These are phyloP conservation scores for Falco columbarius DNA, from an alignment of 2,797 vertebrate species.

Conservation along the genomic window DNA sequence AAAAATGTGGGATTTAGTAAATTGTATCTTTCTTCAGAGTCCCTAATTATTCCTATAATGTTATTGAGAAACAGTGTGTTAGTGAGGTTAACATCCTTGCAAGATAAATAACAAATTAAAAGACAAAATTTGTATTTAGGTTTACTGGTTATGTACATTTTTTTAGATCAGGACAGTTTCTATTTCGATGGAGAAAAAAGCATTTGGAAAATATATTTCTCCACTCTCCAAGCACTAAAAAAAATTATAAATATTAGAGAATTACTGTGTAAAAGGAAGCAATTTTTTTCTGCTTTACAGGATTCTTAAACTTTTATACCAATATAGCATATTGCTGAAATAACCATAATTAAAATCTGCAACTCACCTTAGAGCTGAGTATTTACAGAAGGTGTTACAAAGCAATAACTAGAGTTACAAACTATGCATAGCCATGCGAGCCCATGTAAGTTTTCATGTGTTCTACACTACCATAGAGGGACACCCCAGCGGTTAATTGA, in stretches of 20 bases:
- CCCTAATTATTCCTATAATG: conserved; percentile 85
- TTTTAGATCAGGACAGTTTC: background rate
- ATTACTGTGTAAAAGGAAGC: background rate
- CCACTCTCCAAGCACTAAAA: background rate
- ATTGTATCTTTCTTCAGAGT: conserved; percentile 81
- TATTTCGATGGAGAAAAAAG: background rate
- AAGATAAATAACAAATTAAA: background rate
- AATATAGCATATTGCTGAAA: background rate
- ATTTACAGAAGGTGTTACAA: background rate
- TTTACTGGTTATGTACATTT: background rate
- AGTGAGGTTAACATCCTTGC: background rate
- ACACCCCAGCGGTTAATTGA: conserved; percentile 88
- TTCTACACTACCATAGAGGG: conserved; percentile 85
- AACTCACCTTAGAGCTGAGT: background rate
- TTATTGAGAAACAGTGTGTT: background rate
- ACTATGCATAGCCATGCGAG: background rate
- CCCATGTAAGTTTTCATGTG: background rate
- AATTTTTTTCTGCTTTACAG: background rate
- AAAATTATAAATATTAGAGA: background rate
- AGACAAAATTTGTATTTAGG: background rate
- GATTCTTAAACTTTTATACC: background rate
- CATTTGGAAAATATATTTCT: background rate
- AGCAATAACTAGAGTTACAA: background rate
- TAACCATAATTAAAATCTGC: background rate
- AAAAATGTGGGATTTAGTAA: conserved; percentile 90